Evolutionary conservation across 1,140 invertebrate species (phyloP).

Genomic region (Solenopsis fugax): DNA sequence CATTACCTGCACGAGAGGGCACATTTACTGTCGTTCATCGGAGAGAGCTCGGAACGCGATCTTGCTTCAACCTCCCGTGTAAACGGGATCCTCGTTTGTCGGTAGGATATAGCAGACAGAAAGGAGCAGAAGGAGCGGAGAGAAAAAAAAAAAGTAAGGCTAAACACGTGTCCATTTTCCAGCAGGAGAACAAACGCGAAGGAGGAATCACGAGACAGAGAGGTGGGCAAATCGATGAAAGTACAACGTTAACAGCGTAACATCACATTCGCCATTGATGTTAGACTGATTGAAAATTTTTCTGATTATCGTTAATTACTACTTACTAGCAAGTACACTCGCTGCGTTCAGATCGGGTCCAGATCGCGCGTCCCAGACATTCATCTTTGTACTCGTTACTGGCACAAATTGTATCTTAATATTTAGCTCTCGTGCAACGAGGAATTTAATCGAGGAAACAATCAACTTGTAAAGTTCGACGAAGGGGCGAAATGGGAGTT

Average conservation of each 20-base stretch:
- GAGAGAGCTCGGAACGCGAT: constrained; percentile 71
- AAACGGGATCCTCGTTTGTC: constrained; percentile 82
- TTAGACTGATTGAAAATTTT: not conserved
- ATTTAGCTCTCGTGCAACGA: not conserved
- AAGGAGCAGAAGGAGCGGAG: not conserved
- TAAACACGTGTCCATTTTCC: constrained; percentile 1
- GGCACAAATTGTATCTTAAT: not conserved
- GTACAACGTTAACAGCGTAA: not conserved
- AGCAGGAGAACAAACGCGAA: constrained; percentile 38
- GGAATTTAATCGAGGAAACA: not conserved
- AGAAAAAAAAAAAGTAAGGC: not conserved
- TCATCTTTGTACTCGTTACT: not conserved
- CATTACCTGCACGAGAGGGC: constrained; percentile 83
- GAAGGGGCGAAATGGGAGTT: not conserved
- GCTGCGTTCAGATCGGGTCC: not conserved
- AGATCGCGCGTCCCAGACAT: not conserved
- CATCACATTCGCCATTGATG: not conserved
- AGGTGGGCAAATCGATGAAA: not conserved
- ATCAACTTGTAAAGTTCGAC: constrained; percentile 5
- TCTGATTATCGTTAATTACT: not conserved
- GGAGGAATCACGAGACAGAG: not conserved
- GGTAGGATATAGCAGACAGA: constrained; percentile 37
- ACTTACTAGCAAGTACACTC: not conserved
- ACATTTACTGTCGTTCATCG: constrained; percentile 80
- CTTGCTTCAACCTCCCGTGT: constrained; percentile 79